Conservation (phyloP, 2,113 vertebrate species). For the Erythrolamprus reginae region DNA sequence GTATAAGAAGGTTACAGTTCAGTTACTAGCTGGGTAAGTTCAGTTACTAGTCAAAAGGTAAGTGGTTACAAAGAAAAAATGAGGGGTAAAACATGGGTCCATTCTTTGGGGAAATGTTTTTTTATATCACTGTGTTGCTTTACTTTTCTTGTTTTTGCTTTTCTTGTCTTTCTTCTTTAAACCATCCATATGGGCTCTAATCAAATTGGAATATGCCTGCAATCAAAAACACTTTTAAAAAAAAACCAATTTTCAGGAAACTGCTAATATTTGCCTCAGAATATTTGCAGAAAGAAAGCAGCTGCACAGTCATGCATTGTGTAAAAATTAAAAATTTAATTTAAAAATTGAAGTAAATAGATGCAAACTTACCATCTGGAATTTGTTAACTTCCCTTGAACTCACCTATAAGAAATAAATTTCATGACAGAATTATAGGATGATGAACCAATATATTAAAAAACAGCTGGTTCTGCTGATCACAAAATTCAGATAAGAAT, state of each 20-base stretch:
- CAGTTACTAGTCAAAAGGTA: conserved; percentile 46
- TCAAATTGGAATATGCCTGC: conserved; percentile 94
- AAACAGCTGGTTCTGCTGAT: not conserved
- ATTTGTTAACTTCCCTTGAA: conserved; percentile 98
- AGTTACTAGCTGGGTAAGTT: conserved; percentile 35
- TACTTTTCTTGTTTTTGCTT: conserved; percentile 96
- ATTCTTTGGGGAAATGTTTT: not conserved
- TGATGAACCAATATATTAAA: not conserved
- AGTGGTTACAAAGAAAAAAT: conserved; percentile 49
- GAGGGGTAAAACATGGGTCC: conserved; percentile 40
- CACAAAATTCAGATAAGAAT: not conserved
- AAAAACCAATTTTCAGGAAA: not conserved
- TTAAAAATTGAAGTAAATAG: not conserved
- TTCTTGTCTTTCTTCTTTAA: conserved; percentile 99
- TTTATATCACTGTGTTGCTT: conserved; percentile 86
- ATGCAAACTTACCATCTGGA: conserved; percentile 91
- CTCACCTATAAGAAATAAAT: conserved; percentile 76
- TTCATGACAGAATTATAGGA: conserved; percentile 23
- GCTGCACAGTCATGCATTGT: not conserved
- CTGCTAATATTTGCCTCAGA: not conserved
- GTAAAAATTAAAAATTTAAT: not conserved
- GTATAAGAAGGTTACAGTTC: conserved; percentile 31
- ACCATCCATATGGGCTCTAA: conserved; percentile 97
- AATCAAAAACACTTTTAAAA: conserved; percentile 35
- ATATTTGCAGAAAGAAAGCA: not conserved